These are phyloP conservation scores for Ceyx margarethae DNA, from an alignment of 2,113 vertebrate genomes.

Conservation along the genomic window DNA sequence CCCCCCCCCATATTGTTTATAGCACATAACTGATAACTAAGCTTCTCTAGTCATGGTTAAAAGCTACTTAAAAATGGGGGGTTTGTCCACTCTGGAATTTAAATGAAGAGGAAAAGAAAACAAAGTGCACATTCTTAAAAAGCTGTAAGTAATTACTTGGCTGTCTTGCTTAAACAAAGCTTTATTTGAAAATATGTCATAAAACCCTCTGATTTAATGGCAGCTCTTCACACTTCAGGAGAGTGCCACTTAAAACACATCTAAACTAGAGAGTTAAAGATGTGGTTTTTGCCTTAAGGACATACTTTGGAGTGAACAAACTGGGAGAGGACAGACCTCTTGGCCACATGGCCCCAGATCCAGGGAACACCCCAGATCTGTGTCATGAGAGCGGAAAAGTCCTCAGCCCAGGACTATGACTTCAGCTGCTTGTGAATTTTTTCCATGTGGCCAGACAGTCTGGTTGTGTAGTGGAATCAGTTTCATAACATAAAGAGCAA, in stretches of 20 bases:
- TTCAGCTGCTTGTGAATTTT: neutral
- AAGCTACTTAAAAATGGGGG: constrained; percentile 35
- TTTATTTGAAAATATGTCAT: neutral
- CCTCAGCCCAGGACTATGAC: neutral
- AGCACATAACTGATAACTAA: constrained; percentile 35
- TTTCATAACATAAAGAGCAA: neutral
- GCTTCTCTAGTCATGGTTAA: constrained; percentile 50
- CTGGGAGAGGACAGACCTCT: neutral
- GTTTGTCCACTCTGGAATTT: constrained; percentile 6
- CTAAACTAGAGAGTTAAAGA: neutral
- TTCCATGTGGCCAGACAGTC: neutral
- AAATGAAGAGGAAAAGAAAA: constrained; percentile 51
- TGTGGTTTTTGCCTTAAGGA: neutral
- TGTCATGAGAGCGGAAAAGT: neutral
- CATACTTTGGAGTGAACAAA: neutral
- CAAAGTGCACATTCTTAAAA: constrained; percentile 31
- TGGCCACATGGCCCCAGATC: neutral
- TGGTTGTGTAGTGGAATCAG: neutral
- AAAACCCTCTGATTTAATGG: neutral
- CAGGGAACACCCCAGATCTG: neutral
- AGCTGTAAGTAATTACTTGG: neutral
- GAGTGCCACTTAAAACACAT: neutral
- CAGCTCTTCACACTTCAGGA: neutral
- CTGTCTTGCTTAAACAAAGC: neutral
- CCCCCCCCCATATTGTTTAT: neutral